Base-by-base conservation (phyloP, 2,113 vertebrate species). In the Drymodes brunneopygia region DNA sequence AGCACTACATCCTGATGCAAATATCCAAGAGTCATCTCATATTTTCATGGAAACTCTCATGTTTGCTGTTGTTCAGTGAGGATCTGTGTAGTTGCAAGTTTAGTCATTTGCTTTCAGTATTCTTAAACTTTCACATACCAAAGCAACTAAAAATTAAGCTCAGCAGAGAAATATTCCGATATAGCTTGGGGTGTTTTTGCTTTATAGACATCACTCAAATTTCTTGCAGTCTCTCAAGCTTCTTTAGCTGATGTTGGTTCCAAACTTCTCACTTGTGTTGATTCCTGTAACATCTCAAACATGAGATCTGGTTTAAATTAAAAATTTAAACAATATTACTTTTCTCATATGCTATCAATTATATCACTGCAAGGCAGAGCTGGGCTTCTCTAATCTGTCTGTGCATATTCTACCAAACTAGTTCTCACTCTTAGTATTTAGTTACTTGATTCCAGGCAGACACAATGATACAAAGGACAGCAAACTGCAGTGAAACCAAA, bases 241-340 rank as follows among this genome's bases (percentile, higher is more conserved):
- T 51, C 57, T 47, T 29, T 29, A 58, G 42, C 58, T 91, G 57
- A 54, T 58, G 85, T 62, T 33, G 51, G 47, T 70, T 79, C 79
- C 74, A 70, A 33, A 47, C 51, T 51, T 69, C 73, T 61, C 25
- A 15, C 53, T 54, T 42, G 13, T 31, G 50, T 87, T 89, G 87
- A 77, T 64, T 66, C 48, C 74, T 91, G 15, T 70, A 88, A 83
- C 38, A 86, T 74, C 85, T 77, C 92, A 93, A 86, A 92, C 58
- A 54, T 7, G 40, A 70, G 58, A 61, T 90, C 88, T 95, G 85
- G 50, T 95, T 87, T 88, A 72, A 83, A 91, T 92, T 69, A 82
- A 80, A 95, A 48, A 80, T n/a, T 7, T 66, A 88, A 95, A 91
- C 54, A 53, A 75, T 65, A 75, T 85, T 80, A 91, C 24, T 80